Conservation (phyloP, 2,888 invertebrate species). For the Prosapia bicincta region DNA sequence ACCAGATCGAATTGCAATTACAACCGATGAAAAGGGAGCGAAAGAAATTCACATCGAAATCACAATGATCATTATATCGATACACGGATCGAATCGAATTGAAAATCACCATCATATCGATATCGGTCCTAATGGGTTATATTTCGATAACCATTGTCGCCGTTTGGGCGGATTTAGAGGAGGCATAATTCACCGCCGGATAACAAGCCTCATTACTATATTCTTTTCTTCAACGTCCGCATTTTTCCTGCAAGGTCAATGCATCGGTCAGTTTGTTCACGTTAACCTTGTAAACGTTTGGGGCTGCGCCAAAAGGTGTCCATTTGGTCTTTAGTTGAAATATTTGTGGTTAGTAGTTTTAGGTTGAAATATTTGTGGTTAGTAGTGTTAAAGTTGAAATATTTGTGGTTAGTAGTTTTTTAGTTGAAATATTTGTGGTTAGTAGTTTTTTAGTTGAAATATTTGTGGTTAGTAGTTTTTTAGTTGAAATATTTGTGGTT, state of each 20-base stretch:
- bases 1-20: slow-evolving; percentile 23
- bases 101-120: slow-evolving; percentile 23
- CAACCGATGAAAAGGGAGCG: slow-evolving; percentile 14
- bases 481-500: too few species aligned
- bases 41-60: slow-evolving; percentile 28
- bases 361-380: too few species aligned
- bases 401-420: too few species aligned
- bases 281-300: background rate
- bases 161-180: background rate
- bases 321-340: too few species aligned
- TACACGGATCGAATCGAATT: slow-evolving; percentile 26
- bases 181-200: background rate
- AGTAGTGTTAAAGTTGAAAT: too few species aligned
- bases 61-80: slow-evolving; percentile 28
- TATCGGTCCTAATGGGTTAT: slow-evolving; percentile 8
- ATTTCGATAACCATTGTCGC: background rate
- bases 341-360: too few species aligned
- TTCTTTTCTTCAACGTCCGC: background rate
- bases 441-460: too few species aligned
- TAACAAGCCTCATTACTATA: background rate
- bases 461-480: too few species aligned
- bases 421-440: too few species aligned
- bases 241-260: background rate
- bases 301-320: background rate
- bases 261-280: background rate